These are phyloP conservation scores for Carterocephalus palaemon DNA, from an alignment of 2,888 invertebrate species.

Conservation along the genomic window DNA sequence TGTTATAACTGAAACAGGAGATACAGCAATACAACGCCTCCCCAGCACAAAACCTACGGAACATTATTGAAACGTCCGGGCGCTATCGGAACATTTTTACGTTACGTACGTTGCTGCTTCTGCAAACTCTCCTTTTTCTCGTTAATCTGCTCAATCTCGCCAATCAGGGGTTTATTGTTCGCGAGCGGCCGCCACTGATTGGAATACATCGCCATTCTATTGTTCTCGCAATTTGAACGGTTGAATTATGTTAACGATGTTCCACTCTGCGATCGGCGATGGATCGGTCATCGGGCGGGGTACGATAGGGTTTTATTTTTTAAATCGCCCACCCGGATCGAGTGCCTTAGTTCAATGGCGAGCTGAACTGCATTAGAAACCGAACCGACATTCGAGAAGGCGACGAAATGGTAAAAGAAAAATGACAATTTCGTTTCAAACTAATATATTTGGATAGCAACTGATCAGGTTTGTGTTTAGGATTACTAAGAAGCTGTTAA, in stretches of 20 bases:
- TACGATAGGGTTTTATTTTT: slow-evolving; percentile 6
- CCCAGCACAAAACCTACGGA: background rate
- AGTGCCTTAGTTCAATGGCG: background rate
- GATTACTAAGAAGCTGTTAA: too few relatives aligned
- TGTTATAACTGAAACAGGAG: slow-evolving; percentile 1
- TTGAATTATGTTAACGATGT: slow-evolving; percentile 24
- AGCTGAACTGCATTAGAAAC: background rate
- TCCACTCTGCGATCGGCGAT: slow-evolving; percentile 7
- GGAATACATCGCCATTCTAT: slow-evolving; percentile 24
- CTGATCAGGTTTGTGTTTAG: too few relatives aligned
- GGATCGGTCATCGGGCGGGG: slow-evolving; percentile 13
- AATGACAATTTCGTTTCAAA: too few relatives aligned
- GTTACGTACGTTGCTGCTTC: too few relatives aligned
- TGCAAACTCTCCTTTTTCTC: slow-evolving; percentile 22
- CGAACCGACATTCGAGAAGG: background rate
- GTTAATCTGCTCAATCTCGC: slow-evolving; percentile 25
- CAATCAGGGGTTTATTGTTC: slow-evolving; percentile 26
- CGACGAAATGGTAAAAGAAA: too few relatives aligned
- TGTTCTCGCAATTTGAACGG: slow-evolving; percentile 24
- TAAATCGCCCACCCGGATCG: background rate
- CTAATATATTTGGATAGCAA: too few relatives aligned
- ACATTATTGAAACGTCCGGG: slow-evolving; percentile 11
- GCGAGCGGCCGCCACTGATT: slow-evolving; percentile 24
- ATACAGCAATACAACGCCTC: background rate
- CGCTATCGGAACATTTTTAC: slow-evolving; percentile 11